These are phyloP conservation scores for Bolinopsis microptera DNA, from an alignment of 37 sponge, comb jelly and placozoan species.

Conservation along the genomic window DNA sequence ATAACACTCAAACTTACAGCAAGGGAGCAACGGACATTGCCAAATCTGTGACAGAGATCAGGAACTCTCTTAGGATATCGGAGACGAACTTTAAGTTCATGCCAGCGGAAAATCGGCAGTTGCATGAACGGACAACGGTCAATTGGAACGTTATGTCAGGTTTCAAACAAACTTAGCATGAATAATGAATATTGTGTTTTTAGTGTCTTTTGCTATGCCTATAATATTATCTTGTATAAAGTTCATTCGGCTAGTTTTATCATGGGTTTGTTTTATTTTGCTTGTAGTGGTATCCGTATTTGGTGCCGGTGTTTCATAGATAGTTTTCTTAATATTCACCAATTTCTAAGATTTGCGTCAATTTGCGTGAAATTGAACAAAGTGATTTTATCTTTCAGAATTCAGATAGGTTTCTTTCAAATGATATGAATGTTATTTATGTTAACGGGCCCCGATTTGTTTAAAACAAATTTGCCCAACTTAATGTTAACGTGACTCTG, in stretches of 20 bases:
- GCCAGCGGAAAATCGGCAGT: background rate
- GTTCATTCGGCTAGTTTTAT: background rate
- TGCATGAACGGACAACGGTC: conserved; percentile 6
- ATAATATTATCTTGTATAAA: background rate
- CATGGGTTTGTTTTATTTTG: background rate
- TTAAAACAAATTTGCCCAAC: too few species aligned
- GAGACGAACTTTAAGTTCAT: conserved; percentile 33
- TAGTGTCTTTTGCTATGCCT: background rate
- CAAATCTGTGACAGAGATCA: conserved; percentile 20
- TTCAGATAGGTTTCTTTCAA: too few species aligned
- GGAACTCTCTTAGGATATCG: conserved; percentile 20
- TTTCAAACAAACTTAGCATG: background rate
- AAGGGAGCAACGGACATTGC: conserved; percentile 36
- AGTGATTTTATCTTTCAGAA: too few species aligned
- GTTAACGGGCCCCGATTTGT: too few species aligned
- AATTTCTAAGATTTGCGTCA: too few species aligned
- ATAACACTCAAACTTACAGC: background rate
- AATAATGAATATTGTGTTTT: background rate
- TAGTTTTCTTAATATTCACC: too few species aligned
- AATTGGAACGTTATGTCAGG: conserved; percentile 51
- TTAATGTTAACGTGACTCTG: too few species aligned
- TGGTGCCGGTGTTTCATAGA: too few species aligned
- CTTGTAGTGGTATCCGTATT: too few species aligned
- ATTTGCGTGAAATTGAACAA: too few species aligned
- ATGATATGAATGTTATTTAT: too few species aligned